These are phyloP conservation scores for pig (Sus scrofa) DNA, from an alignment of 2,113 vertebrate genomes.

Conservation along the genomic window DNA sequence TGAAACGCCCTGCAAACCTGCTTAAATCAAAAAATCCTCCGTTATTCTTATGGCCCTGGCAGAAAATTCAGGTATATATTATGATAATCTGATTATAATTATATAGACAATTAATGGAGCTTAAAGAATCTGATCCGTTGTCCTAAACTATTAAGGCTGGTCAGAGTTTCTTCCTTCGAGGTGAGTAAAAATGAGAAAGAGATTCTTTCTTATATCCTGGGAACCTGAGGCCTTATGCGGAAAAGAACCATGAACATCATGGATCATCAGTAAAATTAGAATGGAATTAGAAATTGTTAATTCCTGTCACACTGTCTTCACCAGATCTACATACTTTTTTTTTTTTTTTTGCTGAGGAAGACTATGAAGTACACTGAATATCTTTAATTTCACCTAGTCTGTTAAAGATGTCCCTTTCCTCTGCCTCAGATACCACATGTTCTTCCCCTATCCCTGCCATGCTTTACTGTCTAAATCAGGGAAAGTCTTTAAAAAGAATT, in stretches of 20 bases:
- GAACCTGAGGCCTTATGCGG: neutral
- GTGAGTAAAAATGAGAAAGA: neutral
- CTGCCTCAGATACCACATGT: accelerated
- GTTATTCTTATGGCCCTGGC: too few relatives aligned
- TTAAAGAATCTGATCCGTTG: neutral
- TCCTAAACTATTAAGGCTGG: neutral
- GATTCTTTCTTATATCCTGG: neutral
- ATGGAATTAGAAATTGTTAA: neutral
- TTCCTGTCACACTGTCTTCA: neutral
- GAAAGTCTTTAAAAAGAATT: neutral
- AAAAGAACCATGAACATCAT: neutral
- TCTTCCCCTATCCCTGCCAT: neutral
- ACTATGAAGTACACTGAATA: neutral
- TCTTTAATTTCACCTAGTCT: neutral
- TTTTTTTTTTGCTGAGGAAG: neutral
- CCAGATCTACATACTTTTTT: too few relatives aligned
- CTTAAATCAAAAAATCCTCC: neutral
- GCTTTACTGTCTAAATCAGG: neutral
- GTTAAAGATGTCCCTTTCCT: neutral
- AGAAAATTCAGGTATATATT: too few relatives aligned
- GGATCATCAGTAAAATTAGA: neutral
- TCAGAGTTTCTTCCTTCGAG: neutral
- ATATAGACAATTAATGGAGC: neutral
- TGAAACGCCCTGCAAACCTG: neutral
- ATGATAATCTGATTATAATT: neutral